These are phyloP conservation scores for Holotrichia oblita DNA, from an alignment of 1,140 invertebrate genomes.

Conservation along the genomic window DNA sequence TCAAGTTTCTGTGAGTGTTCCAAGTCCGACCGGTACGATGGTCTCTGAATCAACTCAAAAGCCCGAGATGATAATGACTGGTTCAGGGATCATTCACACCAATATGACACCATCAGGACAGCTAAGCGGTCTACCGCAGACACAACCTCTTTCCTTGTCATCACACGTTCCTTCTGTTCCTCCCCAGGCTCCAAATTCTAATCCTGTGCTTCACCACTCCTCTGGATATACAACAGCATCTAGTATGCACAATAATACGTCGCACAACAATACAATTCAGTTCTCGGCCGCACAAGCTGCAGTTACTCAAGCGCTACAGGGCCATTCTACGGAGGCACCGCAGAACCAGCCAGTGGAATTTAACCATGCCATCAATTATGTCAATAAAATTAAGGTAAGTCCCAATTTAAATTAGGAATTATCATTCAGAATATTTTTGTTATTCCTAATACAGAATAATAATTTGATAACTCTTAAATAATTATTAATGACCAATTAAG, in stretches of 20 bases:
- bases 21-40: conserved; percentile 64
- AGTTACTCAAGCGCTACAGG: conserved; percentile 68
- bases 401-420: conserved; percentile 20
- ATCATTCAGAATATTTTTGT: not conserved
- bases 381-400: conserved; percentile 97
- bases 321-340: conserved; percentile 67
- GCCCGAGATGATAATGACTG: conserved; percentile 58
- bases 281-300: conserved; percentile 64
- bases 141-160: conserved; percentile 52
- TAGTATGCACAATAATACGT: conserved; percentile 55
- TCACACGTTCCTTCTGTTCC: conserved; percentile 53
- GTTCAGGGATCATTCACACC: conserved; percentile 57
- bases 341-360: conserved; percentile 96
- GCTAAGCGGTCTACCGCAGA: conserved; percentile 57
- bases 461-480: too few species aligned
- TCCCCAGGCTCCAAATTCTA: conserved; percentile 44
- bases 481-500: too few species aligned
- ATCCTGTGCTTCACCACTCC: conserved; percentile 53
- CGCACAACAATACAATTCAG: conserved; percentile 48
- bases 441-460: too few species aligned
- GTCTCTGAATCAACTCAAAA: conserved; percentile 56
- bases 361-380: conserved; percentile 99
- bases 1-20: conserved; percentile 86
- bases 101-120: conserved; percentile 53
- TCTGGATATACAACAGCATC: conserved; percentile 45